Conservation (phyloP, 2,797 vertebrate genomes). For the Halcyon badia region DNA sequence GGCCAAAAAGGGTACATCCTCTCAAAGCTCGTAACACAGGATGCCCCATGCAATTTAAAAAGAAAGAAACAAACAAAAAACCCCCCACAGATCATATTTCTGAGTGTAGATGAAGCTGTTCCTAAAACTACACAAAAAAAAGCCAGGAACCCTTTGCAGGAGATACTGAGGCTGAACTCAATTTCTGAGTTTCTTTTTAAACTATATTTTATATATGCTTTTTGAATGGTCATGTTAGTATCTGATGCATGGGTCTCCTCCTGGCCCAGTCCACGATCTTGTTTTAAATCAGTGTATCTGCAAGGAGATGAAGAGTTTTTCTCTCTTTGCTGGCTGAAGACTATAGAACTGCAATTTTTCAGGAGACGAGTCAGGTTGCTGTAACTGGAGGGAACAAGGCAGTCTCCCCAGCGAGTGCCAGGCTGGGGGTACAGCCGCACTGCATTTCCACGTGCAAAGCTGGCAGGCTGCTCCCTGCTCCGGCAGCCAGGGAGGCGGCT, state of each 20-base stretch:
- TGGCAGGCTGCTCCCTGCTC: not conserved
- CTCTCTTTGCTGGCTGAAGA: not conserved
- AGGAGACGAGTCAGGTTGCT: not conserved
- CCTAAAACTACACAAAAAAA: not conserved
- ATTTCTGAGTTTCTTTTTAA: not conserved
- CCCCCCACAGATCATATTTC: not conserved
- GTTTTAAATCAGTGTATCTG: too few relatives aligned
- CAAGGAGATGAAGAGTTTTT: not conserved
- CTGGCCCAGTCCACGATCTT: not conserved
- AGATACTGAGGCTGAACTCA: not conserved
- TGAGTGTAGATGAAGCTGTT: not conserved
- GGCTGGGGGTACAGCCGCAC: accelerated
- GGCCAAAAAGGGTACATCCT: not conserved
- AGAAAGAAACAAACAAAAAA: too few relatives aligned
- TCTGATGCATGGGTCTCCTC: not conserved
- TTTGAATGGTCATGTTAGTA: not conserved
- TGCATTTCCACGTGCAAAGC: not conserved
- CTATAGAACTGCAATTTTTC: not conserved
- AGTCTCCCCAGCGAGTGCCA: accelerated
- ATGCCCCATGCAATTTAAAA: not conserved
- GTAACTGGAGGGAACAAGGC: not conserved
- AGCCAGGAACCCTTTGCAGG: not conserved
- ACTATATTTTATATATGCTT: not conserved
- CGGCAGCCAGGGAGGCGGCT: not conserved
- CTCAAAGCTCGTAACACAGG: not conserved